Evolutionary conservation across 2,888 invertebrate genomes (phyloP).

Genomic region (Temnothorax ravouxi): DNA sequence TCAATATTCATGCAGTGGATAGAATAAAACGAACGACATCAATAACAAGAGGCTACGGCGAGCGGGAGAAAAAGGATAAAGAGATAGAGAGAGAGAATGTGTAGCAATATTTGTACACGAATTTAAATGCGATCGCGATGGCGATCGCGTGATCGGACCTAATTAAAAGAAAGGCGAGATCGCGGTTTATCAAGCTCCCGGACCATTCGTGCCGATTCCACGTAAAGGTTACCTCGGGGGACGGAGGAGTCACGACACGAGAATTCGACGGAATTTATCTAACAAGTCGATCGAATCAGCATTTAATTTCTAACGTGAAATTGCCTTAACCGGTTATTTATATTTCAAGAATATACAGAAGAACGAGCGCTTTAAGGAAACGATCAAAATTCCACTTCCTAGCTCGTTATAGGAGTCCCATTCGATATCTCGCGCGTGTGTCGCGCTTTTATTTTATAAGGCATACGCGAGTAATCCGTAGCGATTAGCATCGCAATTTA

Average conservation of each 20-base stretch:
- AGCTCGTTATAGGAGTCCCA: conserved; percentile 51
- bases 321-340: conserved; percentile 52
- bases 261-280: conserved; percentile 62
- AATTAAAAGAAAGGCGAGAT: conserved; percentile 45
- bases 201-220: conserved; percentile 24
- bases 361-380: conserved; percentile 62
- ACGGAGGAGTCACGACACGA: conserved; percentile 38
- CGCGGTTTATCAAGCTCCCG: conserved; percentile 18
- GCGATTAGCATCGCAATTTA: conserved; percentile 68
- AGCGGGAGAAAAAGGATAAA: too few relatives aligned
- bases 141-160: conserved; percentile 50
- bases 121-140: conserved; percentile 48
- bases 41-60: conserved; percentile 44
- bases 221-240: conserved; percentile 59
- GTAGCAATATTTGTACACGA: conserved; percentile 52
- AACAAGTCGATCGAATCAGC: conserved; percentile 67
- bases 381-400: conserved; percentile 69
- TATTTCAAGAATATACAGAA: conserved; percentile 67
- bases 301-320: conserved; percentile 61
- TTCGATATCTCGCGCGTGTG: conserved; percentile 47
- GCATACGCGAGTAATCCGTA: conserved; percentile 64
- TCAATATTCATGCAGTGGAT: conserved; percentile 72
- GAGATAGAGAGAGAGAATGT: background rate
- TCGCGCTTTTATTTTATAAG: conserved; percentile 64
- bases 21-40: conserved; percentile 57